Base-by-base conservation (phyloP, 2,797 vertebrate species). In the Esox lucius region DNA sequence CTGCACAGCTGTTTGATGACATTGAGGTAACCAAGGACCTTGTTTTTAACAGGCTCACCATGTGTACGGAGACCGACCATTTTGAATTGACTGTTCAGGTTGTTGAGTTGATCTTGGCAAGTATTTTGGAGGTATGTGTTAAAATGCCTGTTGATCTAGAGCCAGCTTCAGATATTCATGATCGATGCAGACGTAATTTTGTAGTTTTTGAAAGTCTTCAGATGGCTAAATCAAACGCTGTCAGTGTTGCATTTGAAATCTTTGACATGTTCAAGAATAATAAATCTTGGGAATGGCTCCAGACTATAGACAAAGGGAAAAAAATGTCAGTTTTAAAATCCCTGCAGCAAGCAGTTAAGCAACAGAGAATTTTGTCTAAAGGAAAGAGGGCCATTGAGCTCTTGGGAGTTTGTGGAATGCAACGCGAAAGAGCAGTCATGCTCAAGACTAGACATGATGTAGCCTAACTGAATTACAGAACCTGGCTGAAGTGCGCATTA, bases 251-350 rank as follows among this genome's bases (percentile, higher is more conserved):
- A 66, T 31, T 28, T 66, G 28, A 16, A 24, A 66, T 11, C 15
- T 15, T 66, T 12, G 64, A 13, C 26, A 66, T 16, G 64, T 66
- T 66, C 31, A 28, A 31, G 48, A 39, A 17, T n/a, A 70, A 22
- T 16, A 9, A 46, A 19, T 51, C 69, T 17, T 70, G 46, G 68
- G 42, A 70, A 13, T 70, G 68, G 68, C 69, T 35, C 26, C 64
- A 6, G 31, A 26, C 64, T 33, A 16, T 66, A 16, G 59, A 24
- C 59, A 66, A 66, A 66, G 11, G 31, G 28, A 31, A 17, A 28
- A 24, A 17, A 66, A 15, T 17, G 62, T 65, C 24, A 3, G 64
- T 66, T 15, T 66, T 66, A 31, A 66, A 33, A 33, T 26, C 64
- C 28, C 5, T 66, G 15, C 28, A 66, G 15, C 5, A 66, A 33